Evolutionary conservation across 2,113 vertebrate genomes (phyloP).

Genomic region (Etheostoma spectabile): DNA sequence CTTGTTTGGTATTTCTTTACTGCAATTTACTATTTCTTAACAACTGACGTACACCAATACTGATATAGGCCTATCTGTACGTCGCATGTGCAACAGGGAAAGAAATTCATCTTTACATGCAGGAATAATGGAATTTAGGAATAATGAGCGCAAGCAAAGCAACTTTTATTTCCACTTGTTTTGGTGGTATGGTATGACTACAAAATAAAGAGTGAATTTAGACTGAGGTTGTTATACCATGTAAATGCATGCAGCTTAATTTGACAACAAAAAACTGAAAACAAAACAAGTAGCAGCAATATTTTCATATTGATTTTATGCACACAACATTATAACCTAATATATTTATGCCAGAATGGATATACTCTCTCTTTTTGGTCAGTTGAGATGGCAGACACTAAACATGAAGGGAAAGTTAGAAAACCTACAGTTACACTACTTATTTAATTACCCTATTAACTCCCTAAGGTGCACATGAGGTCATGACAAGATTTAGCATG

Average conservation of each 20-base stretch:
- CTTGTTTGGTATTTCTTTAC: neutral
- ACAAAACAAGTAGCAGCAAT: constrained; percentile 2
- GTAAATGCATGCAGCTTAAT: constrained; percentile 34
- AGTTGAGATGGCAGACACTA: neutral
- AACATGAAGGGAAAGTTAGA: constrained; percentile 7
- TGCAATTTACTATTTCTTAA: neutral
- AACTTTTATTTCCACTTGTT: constrained; percentile 55
- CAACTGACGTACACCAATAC: neutral
- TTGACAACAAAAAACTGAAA: constrained; percentile 20
- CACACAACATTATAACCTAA: neutral
- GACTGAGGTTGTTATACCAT: constrained; percentile 5
- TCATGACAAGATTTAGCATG: constrained; percentile 2
- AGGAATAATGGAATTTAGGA: constrained; percentile 42
- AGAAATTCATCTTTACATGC: constrained; percentile 4
- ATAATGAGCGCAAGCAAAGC: constrained; percentile 67
- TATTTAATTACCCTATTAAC: constrained; percentile 43
- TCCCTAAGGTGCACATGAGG: constrained; percentile 43
- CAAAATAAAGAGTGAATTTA: constrained; percentile 33
- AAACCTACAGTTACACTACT: constrained; percentile 4
- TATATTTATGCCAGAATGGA: neutral
- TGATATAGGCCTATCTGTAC: neutral
- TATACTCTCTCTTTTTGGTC: neutral
- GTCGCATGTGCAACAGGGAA: neutral
- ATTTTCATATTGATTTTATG: constrained; percentile 11
- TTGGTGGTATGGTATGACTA: neutral